Percentiles rank a stretch among this genome's conserved stretches.
Conservation (phyloP, 2,113 vertebrate species). For the Chrysochloris asiatica region DNA sequence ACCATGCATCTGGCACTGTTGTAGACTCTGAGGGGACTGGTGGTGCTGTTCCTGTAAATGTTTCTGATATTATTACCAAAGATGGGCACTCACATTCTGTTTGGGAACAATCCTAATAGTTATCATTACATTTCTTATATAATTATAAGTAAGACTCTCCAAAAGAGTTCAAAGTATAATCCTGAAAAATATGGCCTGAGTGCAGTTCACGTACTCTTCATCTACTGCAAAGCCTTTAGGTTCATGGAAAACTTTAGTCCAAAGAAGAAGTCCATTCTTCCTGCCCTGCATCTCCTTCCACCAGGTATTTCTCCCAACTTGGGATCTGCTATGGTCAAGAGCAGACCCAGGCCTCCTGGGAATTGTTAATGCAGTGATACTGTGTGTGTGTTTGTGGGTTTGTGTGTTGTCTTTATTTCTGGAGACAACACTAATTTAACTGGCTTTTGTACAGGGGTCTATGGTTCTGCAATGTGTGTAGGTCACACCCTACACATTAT, state of each 20-base stretch:
- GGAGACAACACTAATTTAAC: background rate
- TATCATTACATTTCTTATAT: background rate
- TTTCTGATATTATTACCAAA: background rate
- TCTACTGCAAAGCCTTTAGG: background rate
- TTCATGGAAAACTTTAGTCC: background rate
- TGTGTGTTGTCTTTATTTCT: background rate
- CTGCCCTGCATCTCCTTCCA: rapidly evolving
- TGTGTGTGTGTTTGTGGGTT: background rate
- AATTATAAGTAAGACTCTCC: background rate
- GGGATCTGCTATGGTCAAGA: background rate
- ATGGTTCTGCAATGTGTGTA: too few relatives aligned
- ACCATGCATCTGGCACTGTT: background rate
- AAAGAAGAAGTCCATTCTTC: background rate
- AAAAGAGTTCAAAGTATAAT: background rate
- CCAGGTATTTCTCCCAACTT: background rate
- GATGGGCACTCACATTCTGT: background rate
- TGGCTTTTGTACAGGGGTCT: background rate
- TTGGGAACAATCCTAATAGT: background rate
- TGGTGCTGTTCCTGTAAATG: background rate
- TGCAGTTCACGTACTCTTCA: background rate
- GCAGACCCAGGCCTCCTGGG: background rate
- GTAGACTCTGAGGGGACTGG: background rate
- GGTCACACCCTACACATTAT: rapidly evolving
- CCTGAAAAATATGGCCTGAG: background rate
- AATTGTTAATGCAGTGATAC: background rate